Conservation (phyloP, 2,113 vertebrate genomes). For the Pterocles gutturalis region DNA sequence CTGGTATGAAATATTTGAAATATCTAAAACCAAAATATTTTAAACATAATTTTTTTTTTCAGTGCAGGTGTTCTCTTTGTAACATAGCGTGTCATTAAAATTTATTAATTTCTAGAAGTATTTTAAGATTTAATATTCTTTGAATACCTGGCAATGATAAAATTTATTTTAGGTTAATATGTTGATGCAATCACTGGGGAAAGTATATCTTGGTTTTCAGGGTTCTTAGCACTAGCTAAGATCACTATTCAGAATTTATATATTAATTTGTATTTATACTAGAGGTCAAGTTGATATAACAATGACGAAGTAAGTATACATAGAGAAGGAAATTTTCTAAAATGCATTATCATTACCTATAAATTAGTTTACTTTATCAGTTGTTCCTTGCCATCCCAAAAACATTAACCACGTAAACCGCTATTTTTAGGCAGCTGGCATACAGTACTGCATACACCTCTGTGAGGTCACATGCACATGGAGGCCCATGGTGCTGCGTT, state of each 20-base stretch:
- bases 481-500: accelerated
- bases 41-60: not conserved
- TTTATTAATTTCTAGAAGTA: not conserved
- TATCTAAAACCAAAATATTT: not conserved
- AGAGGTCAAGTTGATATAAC: not conserved
- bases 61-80: not conserved
- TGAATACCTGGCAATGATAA: not conserved
- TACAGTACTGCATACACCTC: accelerated
- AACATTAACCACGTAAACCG: not conserved
- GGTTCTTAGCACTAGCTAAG: not conserved
- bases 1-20: not conserved
- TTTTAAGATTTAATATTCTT: not conserved
- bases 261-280: not conserved
- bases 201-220: not conserved
- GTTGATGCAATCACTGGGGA: not conserved
- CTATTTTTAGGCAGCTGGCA: not conserved
- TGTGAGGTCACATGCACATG: accelerated
- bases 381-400: not conserved
- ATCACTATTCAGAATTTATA: not conserved
- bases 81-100: not conserved
- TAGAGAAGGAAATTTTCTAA: not conserved
- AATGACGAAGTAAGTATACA: not conserved
- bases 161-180: not conserved
- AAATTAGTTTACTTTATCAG: not conserved
- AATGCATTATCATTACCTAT: not conserved